A percentile compares a stretch with the other conserved stretches of the same genome.
Evolutionary conservation across 1,140 invertebrate species (phyloP).

Genomic region (Brachystomella parvula): DNA sequence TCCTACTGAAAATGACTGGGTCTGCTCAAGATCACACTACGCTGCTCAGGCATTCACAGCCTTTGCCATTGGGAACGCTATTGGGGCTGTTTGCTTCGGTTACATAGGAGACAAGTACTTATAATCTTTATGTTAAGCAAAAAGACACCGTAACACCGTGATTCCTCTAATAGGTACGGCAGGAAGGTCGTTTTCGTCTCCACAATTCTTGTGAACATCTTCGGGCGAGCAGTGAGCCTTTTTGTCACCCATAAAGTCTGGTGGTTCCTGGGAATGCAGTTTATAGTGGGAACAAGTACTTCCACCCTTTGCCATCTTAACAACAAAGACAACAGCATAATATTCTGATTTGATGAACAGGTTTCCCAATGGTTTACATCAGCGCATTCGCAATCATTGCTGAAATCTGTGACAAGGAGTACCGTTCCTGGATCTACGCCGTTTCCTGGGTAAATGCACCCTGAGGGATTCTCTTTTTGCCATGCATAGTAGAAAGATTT

Average conservation of each 20-base stretch:
- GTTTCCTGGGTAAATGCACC: constrained; percentile 13
- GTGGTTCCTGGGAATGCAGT: constrained; percentile 12
- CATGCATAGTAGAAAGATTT: background rate
- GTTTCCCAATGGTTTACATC: constrained; percentile 26
- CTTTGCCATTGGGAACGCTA: constrained; percentile 5
- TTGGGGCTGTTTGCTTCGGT: constrained; percentile 16
- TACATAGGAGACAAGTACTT: constrained; percentile 17
- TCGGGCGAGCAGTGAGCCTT: constrained; percentile 13
- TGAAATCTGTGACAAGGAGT: constrained; percentile 27
- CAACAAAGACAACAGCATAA: too few species aligned
- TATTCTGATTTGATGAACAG: too few species aligned
- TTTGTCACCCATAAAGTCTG: constrained; percentile 6
- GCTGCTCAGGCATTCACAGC: constrained; percentile 13
- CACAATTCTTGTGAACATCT: constrained; percentile 12
- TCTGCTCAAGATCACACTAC: constrained; percentile 16
- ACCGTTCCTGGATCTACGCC: constrained; percentile 15
- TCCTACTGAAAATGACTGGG: constrained; percentile 22
- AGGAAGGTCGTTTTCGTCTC: constrained; percentile 19
- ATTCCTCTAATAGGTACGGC: constrained; percentile 8
- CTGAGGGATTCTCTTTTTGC: too few species aligned
- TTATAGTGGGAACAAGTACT: constrained; percentile 18
- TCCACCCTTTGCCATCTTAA: too few species aligned
- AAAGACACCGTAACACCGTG: background rate
- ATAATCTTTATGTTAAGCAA: background rate
- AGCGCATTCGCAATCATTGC: constrained; percentile 15